Evolutionary conservation across 2,113 vertebrate genomes (phyloP), one percentile per base, ranked within the genome.

Genomic region (Silurus meridionalis): DNA sequence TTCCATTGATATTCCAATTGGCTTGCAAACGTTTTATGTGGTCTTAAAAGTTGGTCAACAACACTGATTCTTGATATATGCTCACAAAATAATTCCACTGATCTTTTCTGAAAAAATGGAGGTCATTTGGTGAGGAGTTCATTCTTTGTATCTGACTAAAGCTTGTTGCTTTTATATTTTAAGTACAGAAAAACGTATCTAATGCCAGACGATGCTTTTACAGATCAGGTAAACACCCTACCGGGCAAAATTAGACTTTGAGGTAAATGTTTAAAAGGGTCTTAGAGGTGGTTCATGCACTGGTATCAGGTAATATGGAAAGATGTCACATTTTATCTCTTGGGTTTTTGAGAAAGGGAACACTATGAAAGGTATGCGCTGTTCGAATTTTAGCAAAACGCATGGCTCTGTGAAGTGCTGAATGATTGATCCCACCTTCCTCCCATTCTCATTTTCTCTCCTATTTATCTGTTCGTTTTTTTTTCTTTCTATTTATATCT

Each of bases 311-410:
- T 88, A 79, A 85, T 80, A 50, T 13, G 37, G 21, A 46, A 67
- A 69, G 46, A 86, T 74, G 66, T 82, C 81, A 74, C 55, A 71
- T 88, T 90, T 91, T 86, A 93, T 90, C 88, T 1, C 2, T 81
- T 74, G 48, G 53, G 66, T n/a, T 23, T 83, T 21, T 87, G 72
- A 58, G 53, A 25, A 50, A 2, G 72, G 75, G 67, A 63, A 72
- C 58, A 17, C 74, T 90, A 87, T 90, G 84, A 90, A 86, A 90
- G 58, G 60, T 50, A 55, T 83, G 21, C 15, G 61, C 83, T 84
- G 64, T 90, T 89, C 55, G 46, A 37, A 37, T 37, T 37, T 37
- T 37, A 37, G 78, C 25, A 63, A 80, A 50, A 60, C 46, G 71
- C 46, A 17, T 3, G 3, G 83, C 77, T 66, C 71, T 57, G 25